Conservation (phyloP, 2,888 invertebrate species). For the Cheilosia impressa region DNA sequence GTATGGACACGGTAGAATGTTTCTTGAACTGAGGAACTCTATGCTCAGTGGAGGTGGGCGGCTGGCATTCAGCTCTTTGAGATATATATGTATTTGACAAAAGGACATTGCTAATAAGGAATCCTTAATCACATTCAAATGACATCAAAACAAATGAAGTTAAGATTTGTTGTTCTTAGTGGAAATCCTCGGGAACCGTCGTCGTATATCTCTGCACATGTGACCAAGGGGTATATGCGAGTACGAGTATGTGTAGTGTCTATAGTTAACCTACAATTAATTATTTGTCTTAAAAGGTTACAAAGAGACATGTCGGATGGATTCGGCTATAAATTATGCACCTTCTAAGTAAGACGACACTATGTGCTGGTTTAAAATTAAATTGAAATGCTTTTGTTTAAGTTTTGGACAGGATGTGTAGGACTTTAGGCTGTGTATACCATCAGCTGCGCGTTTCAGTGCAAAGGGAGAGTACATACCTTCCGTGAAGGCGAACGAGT, state of each 20-base stretch:
- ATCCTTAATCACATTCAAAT: conserved; percentile 75
- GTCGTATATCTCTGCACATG: conserved; percentile 52
- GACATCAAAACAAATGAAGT: conserved; percentile 73
- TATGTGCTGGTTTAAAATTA: conserved; percentile 38
- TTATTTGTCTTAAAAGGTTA: conserved; percentile 71
- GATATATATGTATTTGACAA: conserved; percentile 23
- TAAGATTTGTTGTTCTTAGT: conserved; percentile 61
- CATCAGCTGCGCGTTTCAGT: too few relatives aligned
- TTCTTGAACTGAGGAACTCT: background rate
- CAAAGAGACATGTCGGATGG: conserved; percentile 66
- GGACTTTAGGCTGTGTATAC: background rate
- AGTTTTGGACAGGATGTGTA: conserved; percentile 29
- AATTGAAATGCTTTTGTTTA: conserved; percentile 52
- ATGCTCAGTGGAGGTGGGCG: background rate
- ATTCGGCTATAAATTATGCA: conserved; percentile 70
- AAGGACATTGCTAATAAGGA: conserved; percentile 61
- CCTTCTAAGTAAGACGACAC: conserved; percentile 36
- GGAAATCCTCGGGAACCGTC: conserved; percentile 19
- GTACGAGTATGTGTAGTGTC: too few relatives aligned
- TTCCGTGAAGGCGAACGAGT: too few relatives aligned
- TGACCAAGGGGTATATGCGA: conserved; percentile 37
- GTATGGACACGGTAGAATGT: background rate
- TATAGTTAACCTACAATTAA: conserved; percentile 67
- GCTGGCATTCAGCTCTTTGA: background rate
- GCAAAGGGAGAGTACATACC: too few relatives aligned